phyloP scores from a whole-genome alignment of 2,888 invertebrate genomes.

The Agonopterix heracliana region DNA sequence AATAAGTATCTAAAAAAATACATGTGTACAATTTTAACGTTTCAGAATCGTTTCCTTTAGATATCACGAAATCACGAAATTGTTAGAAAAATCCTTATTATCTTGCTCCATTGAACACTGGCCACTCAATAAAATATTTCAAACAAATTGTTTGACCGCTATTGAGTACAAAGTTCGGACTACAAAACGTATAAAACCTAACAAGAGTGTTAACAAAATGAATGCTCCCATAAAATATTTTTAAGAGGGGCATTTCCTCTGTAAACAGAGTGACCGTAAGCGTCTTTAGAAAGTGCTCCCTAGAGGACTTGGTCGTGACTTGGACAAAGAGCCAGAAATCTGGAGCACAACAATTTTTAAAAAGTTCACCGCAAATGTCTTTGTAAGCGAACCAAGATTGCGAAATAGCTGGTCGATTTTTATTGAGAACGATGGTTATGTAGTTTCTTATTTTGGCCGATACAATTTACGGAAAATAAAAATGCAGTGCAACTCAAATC shows the following conservation, averaged over 20 bases:
- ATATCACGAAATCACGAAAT: too few relatives aligned
- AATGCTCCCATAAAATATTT: slow-evolving; percentile 6
- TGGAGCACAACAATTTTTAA: slow-evolving; percentile 45
- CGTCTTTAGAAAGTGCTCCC: slow-evolving; percentile 23
- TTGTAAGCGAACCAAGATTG: slow-evolving; percentile 6
- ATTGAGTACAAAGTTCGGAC: not conserved
- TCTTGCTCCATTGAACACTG: too few relatives aligned
- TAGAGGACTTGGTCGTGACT: slow-evolving; percentile 46
- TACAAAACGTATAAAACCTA: not conserved
- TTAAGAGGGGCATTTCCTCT: slow-evolving; percentile 6
- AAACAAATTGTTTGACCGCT: not conserved
- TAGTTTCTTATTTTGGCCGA: slow-evolving; percentile 9
- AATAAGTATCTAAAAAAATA: too few relatives aligned
- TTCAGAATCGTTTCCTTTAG: too few relatives aligned
- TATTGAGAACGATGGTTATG: slow-evolving; percentile 12
- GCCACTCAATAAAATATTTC: too few relatives aligned
- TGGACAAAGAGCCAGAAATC: slow-evolving; percentile 49
- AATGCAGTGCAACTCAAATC: too few relatives aligned
- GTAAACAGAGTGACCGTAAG: slow-evolving; percentile 18
- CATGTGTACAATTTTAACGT: too few relatives aligned
- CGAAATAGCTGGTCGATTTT: slow-evolving; percentile 10
- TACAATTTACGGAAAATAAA: too few relatives aligned
- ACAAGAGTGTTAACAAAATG: not conserved
- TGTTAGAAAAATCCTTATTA: too few relatives aligned
- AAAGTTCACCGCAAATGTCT: slow-evolving; percentile 22